Percentiles rank a stretch among this genome's conserved stretches.
Evolutionary conservation across 2,888 invertebrate species (phyloP).

Genomic region (Ectemnius continuus): DNA sequence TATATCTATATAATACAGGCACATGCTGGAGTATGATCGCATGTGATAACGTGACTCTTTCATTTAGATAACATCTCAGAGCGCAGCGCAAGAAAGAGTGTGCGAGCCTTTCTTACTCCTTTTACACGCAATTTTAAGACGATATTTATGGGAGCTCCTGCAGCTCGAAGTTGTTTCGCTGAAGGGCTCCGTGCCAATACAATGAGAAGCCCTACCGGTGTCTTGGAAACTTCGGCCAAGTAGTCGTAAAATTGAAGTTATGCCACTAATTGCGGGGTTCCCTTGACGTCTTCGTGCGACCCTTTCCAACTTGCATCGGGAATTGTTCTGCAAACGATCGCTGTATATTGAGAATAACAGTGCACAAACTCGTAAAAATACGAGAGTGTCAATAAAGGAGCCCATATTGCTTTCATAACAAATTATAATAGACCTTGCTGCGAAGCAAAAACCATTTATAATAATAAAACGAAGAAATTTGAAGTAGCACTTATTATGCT

Average conservation of each 20-base stretch:
- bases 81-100: background rate
- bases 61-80: background rate
- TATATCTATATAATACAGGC: background rate
- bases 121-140: background rate
- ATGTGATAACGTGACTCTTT: background rate
- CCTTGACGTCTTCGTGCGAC: background rate
- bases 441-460: background rate
- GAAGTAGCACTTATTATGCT: background rate
- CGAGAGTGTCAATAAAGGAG: background rate
- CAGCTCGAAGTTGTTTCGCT: background rate
- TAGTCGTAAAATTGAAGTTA: constrained; percentile 6
- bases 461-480: background rate
- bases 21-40: background rate
- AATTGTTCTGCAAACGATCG: background rate
- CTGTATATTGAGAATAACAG: background rate
- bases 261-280: constrained; percentile 2
- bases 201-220: background rate
- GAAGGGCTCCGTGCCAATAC: background rate
- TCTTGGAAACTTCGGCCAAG: constrained; percentile 2
- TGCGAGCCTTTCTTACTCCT: background rate
- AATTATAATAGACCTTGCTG: background rate
- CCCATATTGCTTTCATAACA: no score
- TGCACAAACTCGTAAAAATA: background rate
- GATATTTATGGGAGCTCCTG: background rate
- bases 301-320: background rate